Evolutionary conservation across 1,140 invertebrate species (phyloP).

Genomic region (Saxidomus purpurata): DNA sequence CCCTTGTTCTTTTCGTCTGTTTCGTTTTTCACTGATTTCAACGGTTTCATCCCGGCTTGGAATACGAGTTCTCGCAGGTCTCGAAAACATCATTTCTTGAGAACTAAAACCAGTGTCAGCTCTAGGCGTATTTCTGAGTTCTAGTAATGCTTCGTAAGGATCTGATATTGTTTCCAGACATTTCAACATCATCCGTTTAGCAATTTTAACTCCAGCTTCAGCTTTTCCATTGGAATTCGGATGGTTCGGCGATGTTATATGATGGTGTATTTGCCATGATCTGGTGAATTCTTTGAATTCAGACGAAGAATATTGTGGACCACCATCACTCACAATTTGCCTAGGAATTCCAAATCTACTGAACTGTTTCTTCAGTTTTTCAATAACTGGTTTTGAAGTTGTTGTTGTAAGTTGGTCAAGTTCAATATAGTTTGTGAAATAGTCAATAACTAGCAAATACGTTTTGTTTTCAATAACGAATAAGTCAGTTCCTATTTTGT

Average conservation of each 20-base stretch:
- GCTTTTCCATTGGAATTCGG: slow-evolving; percentile 38
- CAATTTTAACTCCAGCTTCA: slow-evolving; percentile 5
- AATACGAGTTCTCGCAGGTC: not conserved
- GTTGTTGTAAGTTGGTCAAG: slow-evolving; percentile 31
- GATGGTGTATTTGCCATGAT: slow-evolving; percentile 5
- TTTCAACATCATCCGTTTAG: not conserved
- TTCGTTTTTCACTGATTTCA: slow-evolving; percentile 21
- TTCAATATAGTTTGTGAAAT: slow-evolving; percentile 48
- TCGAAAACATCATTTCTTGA: not conserved
- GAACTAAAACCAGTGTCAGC: not conserved
- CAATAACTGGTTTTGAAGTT: slow-evolving; percentile 40
- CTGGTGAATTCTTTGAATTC: slow-evolving; percentile 1
- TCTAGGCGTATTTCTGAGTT: slow-evolving; percentile 32
- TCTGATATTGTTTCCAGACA: not conserved
- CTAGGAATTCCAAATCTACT: slow-evolving; percentile 55
- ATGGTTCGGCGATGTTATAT: slow-evolving; percentile 18
- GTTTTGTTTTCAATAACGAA: slow-evolving; percentile 23
- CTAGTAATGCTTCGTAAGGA: slow-evolving; percentile 12
- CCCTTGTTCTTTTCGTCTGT: slow-evolving; percentile 44
- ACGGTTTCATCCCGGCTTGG: not conserved
- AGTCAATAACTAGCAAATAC: slow-evolving; percentile 48
- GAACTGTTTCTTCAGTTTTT: slow-evolving; percentile 55
- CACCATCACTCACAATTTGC: slow-evolving; percentile 40
- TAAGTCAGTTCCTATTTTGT: slow-evolving; percentile 41
- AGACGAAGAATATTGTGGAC: slow-evolving; percentile 46